phyloP scores from a whole-genome alignment of 1,140 invertebrate species.

The Archivesica marissinica region DNA sequence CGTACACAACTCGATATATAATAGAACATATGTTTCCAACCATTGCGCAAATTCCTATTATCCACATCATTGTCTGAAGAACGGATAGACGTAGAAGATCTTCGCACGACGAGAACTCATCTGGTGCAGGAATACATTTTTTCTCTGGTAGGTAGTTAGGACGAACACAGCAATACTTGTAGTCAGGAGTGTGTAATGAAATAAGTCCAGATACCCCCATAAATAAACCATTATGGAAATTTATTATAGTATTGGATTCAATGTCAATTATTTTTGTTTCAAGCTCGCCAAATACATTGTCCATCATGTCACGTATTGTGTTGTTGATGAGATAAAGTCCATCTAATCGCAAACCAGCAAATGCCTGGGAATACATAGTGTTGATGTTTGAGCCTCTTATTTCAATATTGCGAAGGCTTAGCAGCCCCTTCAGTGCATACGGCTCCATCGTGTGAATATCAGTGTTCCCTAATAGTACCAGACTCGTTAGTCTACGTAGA shows the following conservation, averaged over 20 bases:
- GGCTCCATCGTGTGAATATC: constrained; percentile 1
- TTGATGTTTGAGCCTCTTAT: constrained; percentile 21
- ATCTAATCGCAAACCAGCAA: constrained; percentile 36
- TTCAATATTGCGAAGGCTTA: neutral
- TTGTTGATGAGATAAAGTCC: constrained; percentile 46
- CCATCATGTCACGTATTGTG: constrained; percentile 44
- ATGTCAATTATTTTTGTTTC: constrained; percentile 54
- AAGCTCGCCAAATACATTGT: constrained; percentile 42
- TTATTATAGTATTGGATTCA: constrained; percentile 45
- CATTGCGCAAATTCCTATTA: constrained; percentile 68
- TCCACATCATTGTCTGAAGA: constrained; percentile 70
- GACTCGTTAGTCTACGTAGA: constrained; percentile 4
- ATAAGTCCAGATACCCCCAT: constrained; percentile 41
- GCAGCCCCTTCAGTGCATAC: constrained; percentile 44
- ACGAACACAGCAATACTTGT: constrained; percentile 69
- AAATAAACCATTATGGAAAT: constrained; percentile 62
- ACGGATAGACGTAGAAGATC: constrained; percentile 64
- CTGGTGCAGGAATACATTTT: constrained; percentile 62
- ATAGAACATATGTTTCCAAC: constrained; percentile 70
- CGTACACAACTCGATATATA: constrained; percentile 55
- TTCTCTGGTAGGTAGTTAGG: constrained; percentile 51
- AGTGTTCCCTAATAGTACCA: constrained; percentile 39
- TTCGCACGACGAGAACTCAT: constrained; percentile 73
- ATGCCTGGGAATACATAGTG: neutral
- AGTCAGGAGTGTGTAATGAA: constrained; percentile 61